Evolutionary conservation across 2,888 invertebrate species (phyloP).

Genomic region (Apodemia mormo): DNA sequence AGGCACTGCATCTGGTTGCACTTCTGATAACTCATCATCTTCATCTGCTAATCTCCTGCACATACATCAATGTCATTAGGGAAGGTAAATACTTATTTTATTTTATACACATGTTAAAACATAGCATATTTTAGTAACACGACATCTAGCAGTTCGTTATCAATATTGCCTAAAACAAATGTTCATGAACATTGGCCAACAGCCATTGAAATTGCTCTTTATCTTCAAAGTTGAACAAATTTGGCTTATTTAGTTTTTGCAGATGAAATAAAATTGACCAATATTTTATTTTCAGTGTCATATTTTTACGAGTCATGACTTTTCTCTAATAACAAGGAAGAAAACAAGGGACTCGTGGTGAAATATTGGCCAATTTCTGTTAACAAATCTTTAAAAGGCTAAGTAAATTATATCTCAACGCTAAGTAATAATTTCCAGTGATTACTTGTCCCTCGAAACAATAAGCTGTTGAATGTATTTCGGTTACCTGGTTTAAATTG

Average conservation of each 20-base stretch:
- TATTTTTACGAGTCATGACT: background rate
- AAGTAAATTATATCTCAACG: background rate
- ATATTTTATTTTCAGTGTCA: background rate
- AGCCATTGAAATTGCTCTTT: background rate
- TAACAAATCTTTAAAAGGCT: background rate
- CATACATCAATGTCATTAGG: constrained; percentile 40
- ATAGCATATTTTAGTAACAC: background rate
- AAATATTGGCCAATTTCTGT: background rate
- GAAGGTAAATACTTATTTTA: background rate
- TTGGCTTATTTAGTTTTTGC: too few relatives aligned
- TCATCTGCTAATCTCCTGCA: constrained; percentile 91
- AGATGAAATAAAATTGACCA: too few relatives aligned
- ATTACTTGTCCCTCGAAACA: too few relatives aligned
- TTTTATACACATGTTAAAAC: background rate
- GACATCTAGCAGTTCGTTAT: background rate
- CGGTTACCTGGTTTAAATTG: background rate
- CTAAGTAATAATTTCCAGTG: background rate
- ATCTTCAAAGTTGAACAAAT: background rate
- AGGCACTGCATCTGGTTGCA: constrained; percentile 97
- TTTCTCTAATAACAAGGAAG: background rate
- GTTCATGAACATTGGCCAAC: background rate
- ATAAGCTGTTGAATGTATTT: background rate
- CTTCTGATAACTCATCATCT: constrained; percentile 97
- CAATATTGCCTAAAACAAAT: background rate
- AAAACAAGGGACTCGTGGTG: background rate